Percentiles rank a stretch among this genome's conserved stretches.
Evolutionary conservation across 1,140 invertebrate genomes (phyloP).

Genomic region (Cecropterus lyciades): DNA sequence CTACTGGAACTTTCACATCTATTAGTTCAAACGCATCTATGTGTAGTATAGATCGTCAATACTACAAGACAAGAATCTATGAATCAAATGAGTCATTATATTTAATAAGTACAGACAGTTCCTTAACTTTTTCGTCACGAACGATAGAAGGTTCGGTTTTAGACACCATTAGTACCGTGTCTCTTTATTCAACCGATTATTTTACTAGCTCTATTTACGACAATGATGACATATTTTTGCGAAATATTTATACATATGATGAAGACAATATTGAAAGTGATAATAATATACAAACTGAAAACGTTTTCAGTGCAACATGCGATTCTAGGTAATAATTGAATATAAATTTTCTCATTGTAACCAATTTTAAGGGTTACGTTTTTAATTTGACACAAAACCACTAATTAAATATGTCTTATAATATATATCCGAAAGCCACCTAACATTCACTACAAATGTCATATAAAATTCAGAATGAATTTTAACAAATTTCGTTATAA

Average conservation of each 20-base stretch:
- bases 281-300: neutral
- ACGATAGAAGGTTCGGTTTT: neutral
- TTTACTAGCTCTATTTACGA: conserved; percentile 5
- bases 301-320: neutral
- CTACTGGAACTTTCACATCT: conserved; percentile 8
- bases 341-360: neutral
- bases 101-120: conserved; percentile 40
- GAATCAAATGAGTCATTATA: conserved; percentile 30
- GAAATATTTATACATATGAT: neutral
- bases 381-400: no score
- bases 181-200: conserved; percentile 7
- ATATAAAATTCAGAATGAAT: no score
- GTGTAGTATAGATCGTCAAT: neutral
- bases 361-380: no score
- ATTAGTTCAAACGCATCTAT: conserved; percentile 3
- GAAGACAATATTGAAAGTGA: conserved; percentile 7
- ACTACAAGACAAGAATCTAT: no score
- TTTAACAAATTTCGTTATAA: no score
- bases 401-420: no score
- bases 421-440: no score
- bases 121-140: conserved; percentile 3
- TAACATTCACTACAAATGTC: no score
- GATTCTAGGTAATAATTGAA: conserved; percentile 2
- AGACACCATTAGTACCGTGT: neutral
- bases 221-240: no score